Evolutionary conservation across 2,888 invertebrate genomes (phyloP).

Genomic region (Balanococcus diminutus): DNA sequence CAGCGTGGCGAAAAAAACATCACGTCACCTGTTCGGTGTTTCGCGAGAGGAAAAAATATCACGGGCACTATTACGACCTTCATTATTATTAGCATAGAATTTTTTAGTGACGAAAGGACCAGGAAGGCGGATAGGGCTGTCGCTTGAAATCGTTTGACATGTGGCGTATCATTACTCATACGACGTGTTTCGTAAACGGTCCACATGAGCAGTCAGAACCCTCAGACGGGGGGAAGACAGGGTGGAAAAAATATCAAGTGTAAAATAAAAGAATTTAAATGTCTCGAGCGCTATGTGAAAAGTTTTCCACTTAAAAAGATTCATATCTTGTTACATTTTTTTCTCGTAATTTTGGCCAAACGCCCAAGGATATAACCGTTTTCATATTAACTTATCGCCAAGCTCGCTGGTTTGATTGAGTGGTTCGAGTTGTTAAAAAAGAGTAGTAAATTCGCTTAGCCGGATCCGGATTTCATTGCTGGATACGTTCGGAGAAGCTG

Average conservation of each 20-base stretch:
- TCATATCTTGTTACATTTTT: conserved; percentile 16
- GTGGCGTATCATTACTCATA: conserved; percentile 26
- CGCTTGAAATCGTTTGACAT: conserved; percentile 15
- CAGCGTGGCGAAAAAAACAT: background rate
- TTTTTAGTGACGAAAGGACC: background rate
- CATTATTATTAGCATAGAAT: conserved; percentile 21
- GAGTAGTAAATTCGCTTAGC: background rate
- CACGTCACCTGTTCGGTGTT: conserved; percentile 11
- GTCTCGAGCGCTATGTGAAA: conserved; percentile 3
- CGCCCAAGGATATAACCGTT: background rate
- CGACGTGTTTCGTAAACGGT: background rate
- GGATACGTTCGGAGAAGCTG: background rate
- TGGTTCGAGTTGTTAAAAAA: background rate
- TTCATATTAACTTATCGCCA: conserved; percentile 20
- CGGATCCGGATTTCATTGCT: background rate
- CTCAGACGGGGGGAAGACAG: background rate
- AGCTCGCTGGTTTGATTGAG: background rate
- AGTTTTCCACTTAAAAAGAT: conserved; percentile 21
- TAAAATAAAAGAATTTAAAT: conserved; percentile 27
- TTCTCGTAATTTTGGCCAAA: background rate
- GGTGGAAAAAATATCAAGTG: background rate
- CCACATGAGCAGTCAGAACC: background rate
- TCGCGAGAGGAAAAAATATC: background rate
- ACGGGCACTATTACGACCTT: background rate
- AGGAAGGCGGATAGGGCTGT: conserved; percentile 9